Evolutionary conservation across 2,888 invertebrate genomes (phyloP).

Genomic region (Lamellibrachia satsuma): DNA sequence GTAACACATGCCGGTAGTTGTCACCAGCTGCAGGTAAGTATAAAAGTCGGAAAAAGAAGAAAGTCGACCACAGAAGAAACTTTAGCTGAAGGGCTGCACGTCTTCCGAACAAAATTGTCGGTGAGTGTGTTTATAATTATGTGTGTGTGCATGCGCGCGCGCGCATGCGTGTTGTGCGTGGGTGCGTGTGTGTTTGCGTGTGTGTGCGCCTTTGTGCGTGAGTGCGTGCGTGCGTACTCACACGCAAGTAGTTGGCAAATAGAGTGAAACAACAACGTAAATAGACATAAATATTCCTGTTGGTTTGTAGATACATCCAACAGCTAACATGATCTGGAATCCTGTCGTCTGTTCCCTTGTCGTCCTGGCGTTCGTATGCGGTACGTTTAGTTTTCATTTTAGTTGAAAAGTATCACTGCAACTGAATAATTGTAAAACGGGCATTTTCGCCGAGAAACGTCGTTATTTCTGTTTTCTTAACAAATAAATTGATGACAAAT

Average conservation of each 20-base stretch:
- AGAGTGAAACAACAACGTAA: no score
- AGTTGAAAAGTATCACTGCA: not conserved
- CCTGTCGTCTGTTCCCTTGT: not conserved
- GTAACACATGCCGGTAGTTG: not conserved
- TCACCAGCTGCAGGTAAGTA: not conserved
- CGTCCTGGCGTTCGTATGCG: not conserved
- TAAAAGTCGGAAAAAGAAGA: not conserved
- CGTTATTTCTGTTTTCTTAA: no score
- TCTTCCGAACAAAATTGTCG: not conserved
- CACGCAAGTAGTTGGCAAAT: no score
- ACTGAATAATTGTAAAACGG: not conserved
- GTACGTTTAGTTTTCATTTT: not conserved
- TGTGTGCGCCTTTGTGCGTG: no score
- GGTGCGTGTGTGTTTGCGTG: no score
- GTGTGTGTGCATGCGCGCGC: no score
- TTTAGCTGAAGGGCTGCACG: not conserved
- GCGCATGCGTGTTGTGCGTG: no score
- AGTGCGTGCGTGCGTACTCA: no score
- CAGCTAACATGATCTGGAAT: not conserved
- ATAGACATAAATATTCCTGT: not conserved
- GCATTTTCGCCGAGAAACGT: no score
- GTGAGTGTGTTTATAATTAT: not conserved
- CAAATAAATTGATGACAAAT: no score
- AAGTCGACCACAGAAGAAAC: not conserved
- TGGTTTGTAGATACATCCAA: not conserved